A percentile compares a stretch with the other conserved stretches of the same genome.
phyloP scores from a whole-genome alignment of 1,140 invertebrate species.

The Drosophila auraria region DNA sequence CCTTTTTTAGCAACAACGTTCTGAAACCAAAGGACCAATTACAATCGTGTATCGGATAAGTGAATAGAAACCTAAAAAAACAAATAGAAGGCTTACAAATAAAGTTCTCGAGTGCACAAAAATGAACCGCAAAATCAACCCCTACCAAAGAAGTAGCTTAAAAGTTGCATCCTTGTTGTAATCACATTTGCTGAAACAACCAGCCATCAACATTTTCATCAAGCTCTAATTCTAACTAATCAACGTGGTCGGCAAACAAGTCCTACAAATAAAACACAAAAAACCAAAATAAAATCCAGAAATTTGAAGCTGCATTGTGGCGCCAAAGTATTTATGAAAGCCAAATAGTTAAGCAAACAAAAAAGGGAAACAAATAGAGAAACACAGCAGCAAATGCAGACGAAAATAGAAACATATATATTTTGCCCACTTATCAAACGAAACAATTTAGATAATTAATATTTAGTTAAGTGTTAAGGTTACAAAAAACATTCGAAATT shows the following conservation, averaged over 20 bases:
- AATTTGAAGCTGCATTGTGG: conserved; percentile 67
- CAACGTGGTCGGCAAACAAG: conserved; percentile 63
- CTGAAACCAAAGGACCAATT: conserved; percentile 82
- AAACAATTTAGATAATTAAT: conserved; percentile 42
- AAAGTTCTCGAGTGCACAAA: conserved; percentile 59
- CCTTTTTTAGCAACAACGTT: conserved; percentile 62
- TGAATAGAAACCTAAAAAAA: conserved; percentile 36
- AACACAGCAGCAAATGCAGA: conserved; percentile 23
- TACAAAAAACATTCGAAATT: conserved; percentile 73
- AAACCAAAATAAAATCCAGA: conserved; percentile 33
- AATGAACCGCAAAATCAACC: conserved; percentile 43
- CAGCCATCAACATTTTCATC: conserved; percentile 55
- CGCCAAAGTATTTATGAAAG: conserved; percentile 82
- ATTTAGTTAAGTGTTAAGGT: conserved; percentile 29
- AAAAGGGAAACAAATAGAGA: conserved; percentile 19
- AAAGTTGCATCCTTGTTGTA: conserved; percentile 79
- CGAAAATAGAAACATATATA: conserved; percentile 18
- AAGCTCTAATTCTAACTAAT: conserved; percentile 35
- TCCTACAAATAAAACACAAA: conserved; percentile 28
- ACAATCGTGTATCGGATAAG: conserved; percentile 67
- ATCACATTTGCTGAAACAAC: conserved; percentile 72
- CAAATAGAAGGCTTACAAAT: conserved; percentile 41
- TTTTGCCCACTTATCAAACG: conserved; percentile 35
- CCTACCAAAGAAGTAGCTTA: conserved; percentile 73
- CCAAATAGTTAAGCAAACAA: conserved; percentile 80